phyloP scores from a whole-genome alignment of 2,113 vertebrate species.

The Mirounga angustirostris region DNA sequence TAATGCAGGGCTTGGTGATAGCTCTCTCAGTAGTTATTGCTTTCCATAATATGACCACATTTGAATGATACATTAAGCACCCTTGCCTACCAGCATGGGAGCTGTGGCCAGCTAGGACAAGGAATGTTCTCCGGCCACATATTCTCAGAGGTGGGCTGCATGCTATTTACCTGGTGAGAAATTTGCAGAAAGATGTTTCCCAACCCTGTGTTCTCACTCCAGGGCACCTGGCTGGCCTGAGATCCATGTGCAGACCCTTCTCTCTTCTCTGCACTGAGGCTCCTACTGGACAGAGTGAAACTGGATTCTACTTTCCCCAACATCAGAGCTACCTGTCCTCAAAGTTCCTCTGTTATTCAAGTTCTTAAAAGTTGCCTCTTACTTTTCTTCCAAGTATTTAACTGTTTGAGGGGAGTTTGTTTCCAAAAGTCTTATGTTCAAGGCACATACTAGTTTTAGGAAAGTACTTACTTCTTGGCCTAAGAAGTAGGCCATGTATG shows the following conservation, averaged over 20 bases:
- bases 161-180: neutral
- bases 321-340: neutral
- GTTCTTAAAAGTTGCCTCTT: neutral
- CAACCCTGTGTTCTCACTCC: neutral
- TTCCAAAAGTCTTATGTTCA: constrained; percentile 28
- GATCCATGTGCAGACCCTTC: accelerated
- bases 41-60: constrained; percentile 79
- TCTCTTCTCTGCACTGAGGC: neutral
- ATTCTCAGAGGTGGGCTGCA: constrained; percentile 62
- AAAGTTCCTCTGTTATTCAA: neutral
- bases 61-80: constrained; percentile 83
- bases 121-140: constrained; percentile 66
- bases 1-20: constrained; percentile 78
- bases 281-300: neutral
- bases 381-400: neutral
- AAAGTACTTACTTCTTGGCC: neutral
- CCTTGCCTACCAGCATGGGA: constrained; percentile 23
- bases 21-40: constrained; percentile 84
- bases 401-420: neutral
- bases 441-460: neutral
- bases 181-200: neutral
- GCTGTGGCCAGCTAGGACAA: constrained; percentile 62
- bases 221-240: neutral
- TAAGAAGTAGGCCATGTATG: neutral
- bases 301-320: neutral